These are phyloP conservation scores for Theodoxus fluviatilis DNA, from an alignment of 2,888 invertebrate species.

Conservation along the genomic window DNA sequence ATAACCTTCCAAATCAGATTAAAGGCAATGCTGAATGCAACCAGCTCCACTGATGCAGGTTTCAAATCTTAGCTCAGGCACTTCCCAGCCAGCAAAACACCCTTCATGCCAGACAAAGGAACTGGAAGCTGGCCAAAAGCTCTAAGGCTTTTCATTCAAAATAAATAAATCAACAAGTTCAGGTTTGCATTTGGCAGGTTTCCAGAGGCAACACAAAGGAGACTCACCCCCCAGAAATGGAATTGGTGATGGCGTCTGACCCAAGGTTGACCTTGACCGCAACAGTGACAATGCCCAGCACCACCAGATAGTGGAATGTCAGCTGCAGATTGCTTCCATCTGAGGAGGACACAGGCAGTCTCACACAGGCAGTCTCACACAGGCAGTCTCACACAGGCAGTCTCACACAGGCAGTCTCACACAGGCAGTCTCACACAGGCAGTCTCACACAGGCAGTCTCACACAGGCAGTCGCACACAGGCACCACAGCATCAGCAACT, in stretches of 20 bases:
- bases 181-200: no score
- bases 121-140: no score
- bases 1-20: no score
- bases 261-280: conserved; percentile 64
- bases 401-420: not conserved
- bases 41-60: no score
- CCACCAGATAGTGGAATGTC: conserved; percentile 74
- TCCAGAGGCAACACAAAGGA: not conserved
- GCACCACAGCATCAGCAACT: no score
- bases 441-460: conserved; percentile 4
- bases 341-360: conserved; percentile 41
- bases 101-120: no score
- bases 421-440: not conserved
- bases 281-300: conserved; percentile 79
- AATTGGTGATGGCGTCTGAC: conserved; percentile 36
- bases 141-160: no score
- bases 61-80: no score
- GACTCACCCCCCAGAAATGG: conserved; percentile 56
- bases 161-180: no score
- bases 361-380: conserved; percentile 1
- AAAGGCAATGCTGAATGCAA: no score
- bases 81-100: no score
- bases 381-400: not conserved
- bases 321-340: conserved; percentile 71
- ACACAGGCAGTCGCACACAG: conserved; percentile 1